Conservation (phyloP, 2,888 invertebrate species). For the Nymphalis c-album region DNA sequence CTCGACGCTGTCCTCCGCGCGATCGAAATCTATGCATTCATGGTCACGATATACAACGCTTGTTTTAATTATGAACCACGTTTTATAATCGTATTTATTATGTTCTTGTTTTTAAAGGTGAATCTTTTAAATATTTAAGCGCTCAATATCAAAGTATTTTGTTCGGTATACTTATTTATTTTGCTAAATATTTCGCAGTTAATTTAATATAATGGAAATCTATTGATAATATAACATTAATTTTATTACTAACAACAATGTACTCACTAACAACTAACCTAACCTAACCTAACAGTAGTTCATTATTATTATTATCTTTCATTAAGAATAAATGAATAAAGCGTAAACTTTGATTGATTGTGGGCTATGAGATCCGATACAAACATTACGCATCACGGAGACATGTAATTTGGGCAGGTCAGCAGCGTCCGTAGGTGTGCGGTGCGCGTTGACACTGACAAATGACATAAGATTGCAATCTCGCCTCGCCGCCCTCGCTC, state of each 20-base stretch:
- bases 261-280: too few species aligned
- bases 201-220: too few species aligned
- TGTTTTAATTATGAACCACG: neutral
- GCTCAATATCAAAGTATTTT: too few species aligned
- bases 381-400: conserved; percentile 24
- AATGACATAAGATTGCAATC: conserved; percentile 89
- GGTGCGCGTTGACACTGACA: conserved; percentile 85
- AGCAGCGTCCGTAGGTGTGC: conserved; percentile 64
- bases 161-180: too few species aligned
- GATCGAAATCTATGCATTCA: conserved; percentile 7
- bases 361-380: neutral
- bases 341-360: conserved; percentile 15
- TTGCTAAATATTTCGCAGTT: too few species aligned
- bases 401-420: conserved; percentile 73
- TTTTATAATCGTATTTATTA: too few species aligned
- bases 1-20: neutral
- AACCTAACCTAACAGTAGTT: neutral
- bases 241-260: too few species aligned
- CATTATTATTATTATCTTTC: neutral
- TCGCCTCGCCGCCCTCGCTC: conserved; percentile 56
- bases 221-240: too few species aligned
- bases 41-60: neutral
- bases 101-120: too few species aligned
- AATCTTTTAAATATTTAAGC: too few species aligned
- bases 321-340: neutral